These are phyloP conservation scores for Caloenas nicobarica DNA, from an alignment of 2,113 vertebrate genomes.

Conservation along the genomic window DNA sequence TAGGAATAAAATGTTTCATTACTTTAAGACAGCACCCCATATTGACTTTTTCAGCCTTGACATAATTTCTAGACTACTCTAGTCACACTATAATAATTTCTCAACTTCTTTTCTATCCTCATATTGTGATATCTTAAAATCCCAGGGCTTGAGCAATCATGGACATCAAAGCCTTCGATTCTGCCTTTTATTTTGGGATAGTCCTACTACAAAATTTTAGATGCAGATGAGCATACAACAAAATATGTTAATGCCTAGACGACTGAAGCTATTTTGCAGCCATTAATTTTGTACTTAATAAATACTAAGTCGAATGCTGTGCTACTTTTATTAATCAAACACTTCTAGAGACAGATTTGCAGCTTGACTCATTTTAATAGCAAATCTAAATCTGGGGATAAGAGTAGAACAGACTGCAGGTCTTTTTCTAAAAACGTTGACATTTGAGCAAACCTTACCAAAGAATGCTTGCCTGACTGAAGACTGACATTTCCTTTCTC, in stretches of 20 bases:
- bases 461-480: conserved; percentile 73
- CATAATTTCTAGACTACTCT: neutral
- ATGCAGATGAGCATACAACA: conserved; percentile 45
- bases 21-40: neutral
- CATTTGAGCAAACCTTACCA: conserved; percentile 71
- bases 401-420: conserved; percentile 39
- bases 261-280: conserved; percentile 33
- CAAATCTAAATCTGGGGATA: conserved; percentile 45
- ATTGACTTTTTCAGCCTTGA: neutral
- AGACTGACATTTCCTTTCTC: conserved; percentile 80
- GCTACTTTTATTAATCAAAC: conserved; percentile 44
- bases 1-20: neutral
- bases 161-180: conserved; percentile 19
- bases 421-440: conserved; percentile 72
- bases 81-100: neutral
- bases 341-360: conserved; percentile 13
- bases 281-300: conserved; percentile 58
- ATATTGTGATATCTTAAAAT: neutral
- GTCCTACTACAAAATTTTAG: neutral
- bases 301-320: conserved; percentile 46
- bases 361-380: conserved; percentile 22
- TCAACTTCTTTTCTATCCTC: neutral
- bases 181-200: conserved; percentile 25
- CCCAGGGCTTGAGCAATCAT: neutral
- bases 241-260: conserved; percentile 18